A percentile compares a stretch with the other conserved stretches of the same genome.
These are phyloP conservation scores for Solenopsis invicta DNA, from an alignment of 1,140 invertebrate genomes.

Conservation along the genomic window DNA sequence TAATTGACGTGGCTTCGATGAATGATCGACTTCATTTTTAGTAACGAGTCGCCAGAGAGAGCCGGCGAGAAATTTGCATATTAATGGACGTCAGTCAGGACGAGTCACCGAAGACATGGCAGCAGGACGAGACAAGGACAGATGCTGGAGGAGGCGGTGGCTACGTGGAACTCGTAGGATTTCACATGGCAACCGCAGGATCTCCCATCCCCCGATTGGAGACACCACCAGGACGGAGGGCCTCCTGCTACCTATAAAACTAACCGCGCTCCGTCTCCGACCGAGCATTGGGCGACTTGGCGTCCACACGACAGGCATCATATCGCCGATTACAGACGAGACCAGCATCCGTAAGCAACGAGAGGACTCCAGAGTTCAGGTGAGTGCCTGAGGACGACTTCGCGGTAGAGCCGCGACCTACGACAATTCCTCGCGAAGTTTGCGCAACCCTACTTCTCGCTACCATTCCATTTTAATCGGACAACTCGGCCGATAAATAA, in stretches of 20 bases:
- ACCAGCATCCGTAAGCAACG: neutral
- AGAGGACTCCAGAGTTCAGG: slow-evolving; percentile 20
- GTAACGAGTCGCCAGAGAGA: slow-evolving; percentile 62
- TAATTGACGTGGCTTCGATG: slow-evolving; percentile 70
- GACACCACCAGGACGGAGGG: slow-evolving; percentile 54
- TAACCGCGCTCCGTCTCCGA: slow-evolving; percentile 67
- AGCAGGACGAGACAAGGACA: slow-evolving; percentile 66
- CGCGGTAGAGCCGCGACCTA: neutral
- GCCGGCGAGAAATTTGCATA: slow-evolving; percentile 78
- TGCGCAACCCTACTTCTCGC: neutral
- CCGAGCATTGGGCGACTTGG: slow-evolving; percentile 70
- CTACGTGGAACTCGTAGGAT: slow-evolving; percentile 45
- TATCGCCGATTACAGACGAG: slow-evolving; percentile 26
- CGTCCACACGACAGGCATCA: slow-evolving; percentile 14
- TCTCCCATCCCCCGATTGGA: slow-evolving; percentile 63
- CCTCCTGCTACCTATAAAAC: slow-evolving; percentile 78
- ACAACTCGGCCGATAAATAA: neutral
- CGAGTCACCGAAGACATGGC: slow-evolving; percentile 57
- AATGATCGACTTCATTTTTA: slow-evolving; percentile 75
- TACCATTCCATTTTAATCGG: neutral
- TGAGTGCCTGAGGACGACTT: slow-evolving; percentile 21
- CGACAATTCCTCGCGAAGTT: neutral
- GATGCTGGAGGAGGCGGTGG: slow-evolving; percentile 37
- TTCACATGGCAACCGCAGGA: slow-evolving; percentile 77
- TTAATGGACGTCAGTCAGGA: slow-evolving; percentile 79